Evolutionary conservation across 92 coral and sea anemone species (phyloP).

Genomic region (Hydrozoanthus gracilis): DNA sequence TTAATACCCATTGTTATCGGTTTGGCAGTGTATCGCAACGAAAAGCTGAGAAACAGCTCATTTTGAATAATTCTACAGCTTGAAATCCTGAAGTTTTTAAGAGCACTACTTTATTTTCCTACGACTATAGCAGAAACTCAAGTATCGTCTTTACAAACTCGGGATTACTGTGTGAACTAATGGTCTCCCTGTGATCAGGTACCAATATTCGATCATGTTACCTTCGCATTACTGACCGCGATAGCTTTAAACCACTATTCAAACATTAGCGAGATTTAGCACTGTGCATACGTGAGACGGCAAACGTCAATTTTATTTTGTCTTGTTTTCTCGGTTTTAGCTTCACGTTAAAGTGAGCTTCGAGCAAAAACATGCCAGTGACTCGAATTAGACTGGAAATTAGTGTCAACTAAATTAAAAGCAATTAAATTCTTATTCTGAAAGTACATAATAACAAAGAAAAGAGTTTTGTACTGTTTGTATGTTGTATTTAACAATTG

Average conservation of each 20-base stretch:
- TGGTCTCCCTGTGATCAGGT: neutral
- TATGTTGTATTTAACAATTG: too few species aligned
- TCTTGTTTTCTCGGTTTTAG: too few species aligned
- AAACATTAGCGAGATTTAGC: neutral
- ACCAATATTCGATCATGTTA: conserved; percentile 11
- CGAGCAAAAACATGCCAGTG: too few species aligned
- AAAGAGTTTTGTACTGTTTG: too few species aligned
- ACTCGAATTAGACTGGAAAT: too few species aligned
- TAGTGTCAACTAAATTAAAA: too few species aligned
- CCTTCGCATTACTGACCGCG: neutral
- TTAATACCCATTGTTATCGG: neutral
- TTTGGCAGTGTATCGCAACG: neutral
- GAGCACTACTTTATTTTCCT: neutral
- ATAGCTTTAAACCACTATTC: neutral
- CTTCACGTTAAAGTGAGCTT: too few species aligned
- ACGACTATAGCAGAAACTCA: neutral
- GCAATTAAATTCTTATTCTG: too few species aligned
- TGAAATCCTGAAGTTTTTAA: neutral
- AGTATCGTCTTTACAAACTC: too few species aligned
- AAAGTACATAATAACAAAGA: too few species aligned
- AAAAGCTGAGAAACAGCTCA: conserved; percentile 7
- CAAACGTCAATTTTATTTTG: too few species aligned
- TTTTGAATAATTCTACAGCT: conserved; percentile 21
- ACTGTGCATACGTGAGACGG: too few species aligned
- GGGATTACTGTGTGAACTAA: neutral